phyloP scores from a whole-genome alignment of 2,888 invertebrate species.

The Selenia dentaria region DNA sequence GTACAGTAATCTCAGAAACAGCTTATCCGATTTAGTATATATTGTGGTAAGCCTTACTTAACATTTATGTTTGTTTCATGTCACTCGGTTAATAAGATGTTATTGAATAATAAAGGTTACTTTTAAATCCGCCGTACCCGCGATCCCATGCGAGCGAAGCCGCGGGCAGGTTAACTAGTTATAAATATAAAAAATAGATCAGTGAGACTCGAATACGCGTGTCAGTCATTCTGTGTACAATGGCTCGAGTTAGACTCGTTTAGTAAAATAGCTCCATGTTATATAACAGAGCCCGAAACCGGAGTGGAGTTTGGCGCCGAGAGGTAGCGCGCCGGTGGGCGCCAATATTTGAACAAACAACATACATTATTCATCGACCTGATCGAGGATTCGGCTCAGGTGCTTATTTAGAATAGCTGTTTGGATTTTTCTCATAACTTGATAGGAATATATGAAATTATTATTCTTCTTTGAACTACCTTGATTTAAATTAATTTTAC shows the following conservation, averaged over 20 bases:
- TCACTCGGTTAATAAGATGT: no score
- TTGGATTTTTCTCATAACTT: constrained; percentile 18
- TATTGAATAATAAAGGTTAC: no score
- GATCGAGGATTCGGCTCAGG: constrained; percentile 27
- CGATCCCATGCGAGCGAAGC: no score
- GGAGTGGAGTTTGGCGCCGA: constrained; percentile 44
- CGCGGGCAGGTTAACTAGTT: no score
- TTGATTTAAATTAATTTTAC: constrained; percentile 1
- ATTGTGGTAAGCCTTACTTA: no score
- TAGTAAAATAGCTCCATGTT: constrained; percentile 44
- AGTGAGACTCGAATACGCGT: no score
- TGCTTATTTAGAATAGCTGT: constrained; percentile 21
- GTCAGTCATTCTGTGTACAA: neutral
- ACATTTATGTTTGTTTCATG: no score
- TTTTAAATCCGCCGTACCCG: no score
- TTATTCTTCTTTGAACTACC: neutral
- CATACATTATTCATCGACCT: constrained; percentile 34
- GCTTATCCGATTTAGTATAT: no score
- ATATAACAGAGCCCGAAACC: constrained; percentile 47
- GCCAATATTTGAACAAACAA: constrained; percentile 47
- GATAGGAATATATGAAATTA: constrained; percentile 4
- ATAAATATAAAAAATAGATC: no score
- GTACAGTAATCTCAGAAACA: no score
- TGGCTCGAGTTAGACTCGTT: neutral
- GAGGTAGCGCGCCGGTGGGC: constrained; percentile 35